phyloP scores from a whole-genome alignment of 1,140 invertebrate species.

The Neodiprion lecontei region DNA sequence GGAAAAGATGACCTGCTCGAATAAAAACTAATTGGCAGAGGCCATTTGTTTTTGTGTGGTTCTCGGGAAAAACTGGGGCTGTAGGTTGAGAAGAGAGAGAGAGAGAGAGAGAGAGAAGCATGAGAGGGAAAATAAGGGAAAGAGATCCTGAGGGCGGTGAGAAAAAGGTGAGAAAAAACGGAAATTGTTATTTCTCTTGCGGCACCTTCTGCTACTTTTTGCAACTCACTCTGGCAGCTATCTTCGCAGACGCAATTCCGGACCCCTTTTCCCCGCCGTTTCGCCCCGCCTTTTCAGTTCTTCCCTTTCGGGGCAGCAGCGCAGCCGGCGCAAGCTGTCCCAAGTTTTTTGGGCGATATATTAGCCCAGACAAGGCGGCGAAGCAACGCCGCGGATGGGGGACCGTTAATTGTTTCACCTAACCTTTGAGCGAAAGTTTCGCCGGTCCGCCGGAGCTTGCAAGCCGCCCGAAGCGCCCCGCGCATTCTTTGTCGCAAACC shows the following conservation, averaged over 20 bases:
- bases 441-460: neutral
- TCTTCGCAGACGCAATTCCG: constrained; percentile 3
- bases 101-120: neutral
- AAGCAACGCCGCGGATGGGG: neutral
- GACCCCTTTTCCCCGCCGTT: neutral
- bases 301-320: neutral
- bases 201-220: neutral
- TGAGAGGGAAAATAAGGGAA: neutral
- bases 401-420: neutral
- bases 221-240: neutral
- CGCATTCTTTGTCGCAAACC: neutral
- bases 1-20: neutral
- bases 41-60: neutral
- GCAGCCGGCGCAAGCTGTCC: neutral
- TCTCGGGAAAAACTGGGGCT: neutral
- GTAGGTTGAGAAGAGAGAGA: neutral
- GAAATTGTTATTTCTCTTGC: neutral
- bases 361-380: constrained; percentile 3
- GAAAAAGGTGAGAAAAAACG: neutral
- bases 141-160: neutral
- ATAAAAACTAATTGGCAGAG: constrained; percentile 1
- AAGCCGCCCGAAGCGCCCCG: neutral
- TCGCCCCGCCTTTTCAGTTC: neutral
- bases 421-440: constrained; percentile 1
- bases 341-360: constrained; percentile 5